Base-by-base conservation (phyloP, 2,797 vertebrate species). In the Onychomys torridus region DNA sequence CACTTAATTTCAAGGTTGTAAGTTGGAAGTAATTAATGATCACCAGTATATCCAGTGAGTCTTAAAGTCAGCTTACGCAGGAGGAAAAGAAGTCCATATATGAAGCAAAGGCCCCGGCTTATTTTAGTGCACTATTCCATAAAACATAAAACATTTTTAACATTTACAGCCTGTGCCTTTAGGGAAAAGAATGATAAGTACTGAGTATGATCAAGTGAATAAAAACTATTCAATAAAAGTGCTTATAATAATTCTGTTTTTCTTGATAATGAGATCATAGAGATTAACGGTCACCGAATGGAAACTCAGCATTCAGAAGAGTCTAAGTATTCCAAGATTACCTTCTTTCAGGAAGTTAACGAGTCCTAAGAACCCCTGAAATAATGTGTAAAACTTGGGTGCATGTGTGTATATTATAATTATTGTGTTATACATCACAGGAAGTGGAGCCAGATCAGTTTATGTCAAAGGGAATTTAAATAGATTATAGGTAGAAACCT, bases 1-100 rank as follows among this genome's bases (percentile, higher is more conserved):
- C 52, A 90, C 85, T 69, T 90, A 69, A 86, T 95, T 92, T 93
- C n/a, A 89, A 71, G 63, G 59, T 93, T 94, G 6, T 67, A 49
- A 63, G 43, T 96, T 96, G 61, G 94, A 96, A 88, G 32, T 92
- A 93, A 95, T 78, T 79, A 55, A 77, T 76, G 83, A 95, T 5
- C 87, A 63, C 43, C 23, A 78, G 40, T 21, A 90, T 6, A 91
- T 59, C 95, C 43, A 49, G 77, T 87, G 57, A 76, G 89, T 2
- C 87, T 95, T n/a, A 92, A 57, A 73, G 12, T 23, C 89, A 91
- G 2, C 43, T 89, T 55, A 90, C 21, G 16, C 13, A 69, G 37
- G 59, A 67, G 52, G 3, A 75, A 89, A 96, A 90, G 25, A 88
- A 79, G 14, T 96, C 16, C 16, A 91, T n/a, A 76, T 71, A 57